These are phyloP conservation scores for Frankliniella intonsa DNA, from an alignment of 2,888 invertebrate species.

Conservation along the genomic window DNA sequence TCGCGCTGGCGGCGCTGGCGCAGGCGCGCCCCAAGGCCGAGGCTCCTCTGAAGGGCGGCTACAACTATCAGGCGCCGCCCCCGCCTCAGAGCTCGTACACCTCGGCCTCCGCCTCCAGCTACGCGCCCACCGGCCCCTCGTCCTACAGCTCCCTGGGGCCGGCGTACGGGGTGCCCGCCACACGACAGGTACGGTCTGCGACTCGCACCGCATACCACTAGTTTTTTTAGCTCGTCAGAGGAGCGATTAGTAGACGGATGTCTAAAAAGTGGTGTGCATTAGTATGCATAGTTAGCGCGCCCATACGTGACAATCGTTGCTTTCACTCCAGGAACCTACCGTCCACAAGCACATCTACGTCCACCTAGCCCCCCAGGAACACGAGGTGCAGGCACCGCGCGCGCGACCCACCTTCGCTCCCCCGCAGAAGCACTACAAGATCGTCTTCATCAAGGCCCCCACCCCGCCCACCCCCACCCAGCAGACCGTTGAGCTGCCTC, in stretches of 20 bases:
- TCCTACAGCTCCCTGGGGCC: conserved; percentile 27
- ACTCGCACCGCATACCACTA: background rate
- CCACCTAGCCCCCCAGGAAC: conserved; percentile 84
- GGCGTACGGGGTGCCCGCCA: background rate
- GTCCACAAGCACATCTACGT: conserved; percentile 86
- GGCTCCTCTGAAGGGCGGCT: conserved; percentile 35
- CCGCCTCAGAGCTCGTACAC: conserved; percentile 38
- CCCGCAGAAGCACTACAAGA: conserved; percentile 85
- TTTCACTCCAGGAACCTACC: conserved; percentile 51
- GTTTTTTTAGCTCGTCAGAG: too few species aligned
- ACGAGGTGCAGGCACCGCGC: conserved; percentile 57
- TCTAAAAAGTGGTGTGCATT: background rate
- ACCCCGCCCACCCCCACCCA: conserved; percentile 76
- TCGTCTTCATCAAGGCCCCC: conserved; percentile 89
- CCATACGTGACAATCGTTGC: background rate
- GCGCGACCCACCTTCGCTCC: conserved; percentile 58
- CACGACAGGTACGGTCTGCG: conserved; percentile 36
- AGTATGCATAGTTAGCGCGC: background rate
- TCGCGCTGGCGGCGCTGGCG: conserved; percentile 38
- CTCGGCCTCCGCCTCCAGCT: conserved; percentile 32
- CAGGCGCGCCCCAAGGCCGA: conserved; percentile 41
- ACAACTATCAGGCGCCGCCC: conserved; percentile 39
- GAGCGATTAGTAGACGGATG: background rate
- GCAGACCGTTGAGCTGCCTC: conserved; percentile 72
- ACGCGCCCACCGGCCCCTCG: conserved; percentile 36